Base-by-base conservation (phyloP, 1,140 invertebrate species). In the Heliothis virescens region DNA sequence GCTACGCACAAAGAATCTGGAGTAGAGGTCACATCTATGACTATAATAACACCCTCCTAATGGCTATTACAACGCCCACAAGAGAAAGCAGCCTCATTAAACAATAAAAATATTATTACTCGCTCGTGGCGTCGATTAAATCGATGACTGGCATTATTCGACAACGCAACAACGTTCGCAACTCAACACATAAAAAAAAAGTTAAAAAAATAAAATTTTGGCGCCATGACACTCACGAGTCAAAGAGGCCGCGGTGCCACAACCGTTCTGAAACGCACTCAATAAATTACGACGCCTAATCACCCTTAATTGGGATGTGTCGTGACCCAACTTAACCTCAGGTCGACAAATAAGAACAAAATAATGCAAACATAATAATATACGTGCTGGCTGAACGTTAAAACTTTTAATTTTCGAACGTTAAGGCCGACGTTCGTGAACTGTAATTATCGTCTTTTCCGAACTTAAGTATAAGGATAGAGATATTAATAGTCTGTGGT, bases 361-460 rank as follows among this genome's bases (percentile, higher is more conserved):
- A 91, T 89, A 93, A 93, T 91, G 89, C 90, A 91, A 92, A 92
- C 89, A 94, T 94, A 94, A 94, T 94, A 90, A 94, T 93, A 94
- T 93, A 94, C 89, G 86, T 89, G 87, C 73, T 81, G 87, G 83
- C 84, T 85, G 80, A 82, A 87, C 77, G 81, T 62, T 77, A 82
- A 34, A 79, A 87, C 91, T 94, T 92, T 93, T 94, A 93, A 94
- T 92, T 93, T 90, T 84, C 83, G 86, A 93, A 93, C 91, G 89
- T 92, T 90, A 88, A 89, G 76, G 84, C 86, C 89, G 82, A 82
- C 80, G 84, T 89, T 80, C 83, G 81, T 85, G 84, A 84, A 88
- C 92, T 92, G 87, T 94, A 93, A 94, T 94, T 94, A 94, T 94
- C 86, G 83, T 91, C 87, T 82, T 91, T 90, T 91, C 89, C 89